phyloP scores from a whole-genome alignment of 2,888 invertebrate species.

The Oscheius sp. region DNA sequence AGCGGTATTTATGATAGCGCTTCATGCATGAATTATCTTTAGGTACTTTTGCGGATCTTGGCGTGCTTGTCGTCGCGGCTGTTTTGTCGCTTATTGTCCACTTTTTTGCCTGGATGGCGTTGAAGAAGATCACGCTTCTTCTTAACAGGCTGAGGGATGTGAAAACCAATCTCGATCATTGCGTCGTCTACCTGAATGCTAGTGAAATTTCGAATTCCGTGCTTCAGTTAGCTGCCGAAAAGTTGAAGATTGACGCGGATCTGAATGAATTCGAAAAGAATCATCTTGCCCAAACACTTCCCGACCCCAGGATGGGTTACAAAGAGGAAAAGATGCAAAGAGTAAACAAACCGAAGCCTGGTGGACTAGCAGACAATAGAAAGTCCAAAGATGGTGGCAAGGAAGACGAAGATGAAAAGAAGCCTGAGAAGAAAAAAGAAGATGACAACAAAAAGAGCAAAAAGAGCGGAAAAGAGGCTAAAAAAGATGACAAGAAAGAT shows the following conservation, averaged over 20 bases:
- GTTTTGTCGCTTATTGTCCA: background rate
- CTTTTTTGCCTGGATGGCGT: background rate
- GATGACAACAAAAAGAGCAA: slow-evolving; percentile 26
- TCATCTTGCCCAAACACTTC: background rate
- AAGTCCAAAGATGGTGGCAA: background rate
- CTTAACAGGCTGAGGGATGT: background rate
- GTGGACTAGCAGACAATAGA: background rate
- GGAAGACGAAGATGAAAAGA: slow-evolving; percentile 20
- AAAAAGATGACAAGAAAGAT: slow-evolving; percentile 40
- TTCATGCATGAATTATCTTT: no score
- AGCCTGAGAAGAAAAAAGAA: slow-evolving; percentile 14
- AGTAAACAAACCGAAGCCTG: background rate
- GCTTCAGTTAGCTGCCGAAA: slow-evolving; percentile 1
- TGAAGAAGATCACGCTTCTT: background rate
- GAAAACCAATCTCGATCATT: background rate
- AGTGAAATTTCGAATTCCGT: slow-evolving; percentile 23
- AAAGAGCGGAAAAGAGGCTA: slow-evolving; percentile 13
- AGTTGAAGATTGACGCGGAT: slow-evolving; percentile 22
- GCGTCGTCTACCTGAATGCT: background rate
- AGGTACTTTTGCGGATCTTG: no score
- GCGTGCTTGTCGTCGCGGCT: no score
- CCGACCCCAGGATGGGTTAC: slow-evolving; percentile 2
- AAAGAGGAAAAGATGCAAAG: slow-evolving; percentile 5
- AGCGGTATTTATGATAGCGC: no score
- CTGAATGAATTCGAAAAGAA: slow-evolving; percentile 28